Conservation (phyloP, 2,797 vertebrate species). For the Coregonus ussuriensis region DNA sequence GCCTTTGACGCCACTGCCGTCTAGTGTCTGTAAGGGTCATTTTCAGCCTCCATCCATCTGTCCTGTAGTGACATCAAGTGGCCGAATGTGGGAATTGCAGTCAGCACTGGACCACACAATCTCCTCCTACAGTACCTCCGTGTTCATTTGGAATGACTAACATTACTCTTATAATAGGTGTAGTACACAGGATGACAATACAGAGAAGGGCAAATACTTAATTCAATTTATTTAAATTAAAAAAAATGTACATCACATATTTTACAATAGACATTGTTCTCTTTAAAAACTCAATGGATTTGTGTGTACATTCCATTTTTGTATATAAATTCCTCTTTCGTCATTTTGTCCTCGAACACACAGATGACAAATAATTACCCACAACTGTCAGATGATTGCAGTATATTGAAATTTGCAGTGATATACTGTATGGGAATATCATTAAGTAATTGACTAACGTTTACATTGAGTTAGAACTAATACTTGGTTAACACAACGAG, state of each 20-base stretch:
- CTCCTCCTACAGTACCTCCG: background rate
- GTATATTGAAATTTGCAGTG: conserved; percentile 31
- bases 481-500: conserved; percentile 49
- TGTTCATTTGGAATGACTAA: too few relatives aligned
- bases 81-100: background rate
- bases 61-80: background rate
- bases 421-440: conserved; percentile 60
- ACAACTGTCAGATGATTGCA: conserved; percentile 60
- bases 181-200: background rate
- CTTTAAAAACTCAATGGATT: conserved; percentile 81
- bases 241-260: conserved; percentile 69
- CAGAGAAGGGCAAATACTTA: conserved; percentile 50
- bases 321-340: conserved; percentile 64
- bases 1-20: conserved; percentile 16
- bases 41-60: conserved; percentile 14
- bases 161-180: background rate
- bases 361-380: conserved; percentile 71
- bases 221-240: conserved; percentile 76
- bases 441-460: conserved; percentile 59
- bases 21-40: conserved; percentile 16
- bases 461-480: conserved; percentile 48
- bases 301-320: conserved; percentile 74
- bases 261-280: conserved; percentile 81
- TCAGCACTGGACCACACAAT: background rate
- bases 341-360: conserved; percentile 60